phyloP scores from a whole-genome alignment of 2,797 vertebrate species.

The Eutrigla gurnardus region DNA sequence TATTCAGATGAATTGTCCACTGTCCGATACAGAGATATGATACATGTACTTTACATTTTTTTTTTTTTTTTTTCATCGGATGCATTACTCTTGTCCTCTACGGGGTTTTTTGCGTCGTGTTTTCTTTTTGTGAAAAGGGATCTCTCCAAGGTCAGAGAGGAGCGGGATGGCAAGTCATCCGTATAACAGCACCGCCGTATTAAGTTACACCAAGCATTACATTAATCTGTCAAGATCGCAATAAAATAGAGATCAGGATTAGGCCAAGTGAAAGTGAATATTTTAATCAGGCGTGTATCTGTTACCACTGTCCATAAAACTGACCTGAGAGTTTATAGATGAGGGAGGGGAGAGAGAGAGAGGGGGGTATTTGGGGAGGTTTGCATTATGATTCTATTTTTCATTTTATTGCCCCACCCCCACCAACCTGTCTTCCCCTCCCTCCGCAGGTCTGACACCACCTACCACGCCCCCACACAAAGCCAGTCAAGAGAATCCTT shows the following conservation, averaged over 20 bases:
- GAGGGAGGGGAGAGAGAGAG: constrained; percentile 22
- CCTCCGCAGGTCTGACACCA: constrained; percentile 95
- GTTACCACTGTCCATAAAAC: constrained; percentile 77
- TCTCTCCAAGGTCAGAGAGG: constrained; percentile 80
- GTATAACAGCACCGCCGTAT: constrained; percentile 73
- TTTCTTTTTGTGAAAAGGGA: constrained; percentile 61
- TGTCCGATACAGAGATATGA: constrained; percentile 53
- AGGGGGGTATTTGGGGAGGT: constrained; percentile 47
- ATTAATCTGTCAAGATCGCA: constrained; percentile 86
- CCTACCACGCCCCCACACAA: constrained; percentile 99
- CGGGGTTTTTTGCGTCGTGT: constrained; percentile 45
- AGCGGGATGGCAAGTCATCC: constrained; percentile 70
- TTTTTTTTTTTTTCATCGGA: constrained; percentile 39
- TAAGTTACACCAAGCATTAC: constrained; percentile 84
- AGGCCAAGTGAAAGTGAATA: constrained; percentile 82
- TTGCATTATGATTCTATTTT: constrained; percentile 71
- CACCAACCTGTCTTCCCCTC: constrained; percentile 50
- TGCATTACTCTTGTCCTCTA: constrained; percentile 63
- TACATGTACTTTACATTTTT: constrained; percentile 45
- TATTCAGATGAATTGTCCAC: constrained; percentile 58
- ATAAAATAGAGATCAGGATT: constrained; percentile 85
- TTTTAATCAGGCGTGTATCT: constrained; percentile 84
- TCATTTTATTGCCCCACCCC: constrained; percentile 52
- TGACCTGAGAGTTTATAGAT: constrained; percentile 70
- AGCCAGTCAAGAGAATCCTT: constrained; percentile 99